Evolutionary conservation across 2,113 vertebrate genomes (phyloP), one percentile per base, ranked within the genome.

Genomic region (Chrysochloris asiatica): DNA sequence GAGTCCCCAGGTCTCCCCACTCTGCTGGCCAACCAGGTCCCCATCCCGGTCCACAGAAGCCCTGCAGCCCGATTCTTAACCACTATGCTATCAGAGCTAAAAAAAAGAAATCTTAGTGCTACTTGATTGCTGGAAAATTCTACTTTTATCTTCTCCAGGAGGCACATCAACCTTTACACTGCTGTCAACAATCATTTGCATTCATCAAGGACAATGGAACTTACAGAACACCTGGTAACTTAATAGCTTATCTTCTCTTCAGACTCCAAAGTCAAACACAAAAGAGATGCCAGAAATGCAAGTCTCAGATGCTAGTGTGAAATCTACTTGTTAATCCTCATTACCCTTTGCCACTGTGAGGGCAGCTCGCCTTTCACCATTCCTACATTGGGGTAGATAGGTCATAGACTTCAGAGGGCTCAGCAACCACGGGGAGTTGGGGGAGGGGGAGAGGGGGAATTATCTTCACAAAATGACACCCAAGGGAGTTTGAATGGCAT

Each of bases 91-190:
- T 8, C 84, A 6, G 36, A 88, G 48, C 48, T 10, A 16, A 16
- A 41, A 50, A 56, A 47, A 89, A 43, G 50, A 48, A 85, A 47
- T 0, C 52, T 72, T 2, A 41, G 1, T 1, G 38, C 24, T 17
- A 33, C 73, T 19, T 30, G 56, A 19, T 8, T 24, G 43, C 38
- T 13, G 71, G 28, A 65, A 59, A 28, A 33, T 21, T 19, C 54
- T 0, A 19, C 43, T 73, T 67, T 54, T 24, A 43, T 41, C 43
- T 89, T 52, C 71, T 63, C 24, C 56, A 38, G 0, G 0, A 1
- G 2, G 54, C 12, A 0, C 0, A 8, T 0, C 24, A 67, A 28
- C 0, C 33, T 83, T 83, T 78, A 36, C 33, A 9, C 41, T 2
- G 80, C 86, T 91, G 80, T 28, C 91, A 69, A 33, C 43, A 48